Evolutionary conservation across 37 sponge, comb jelly and placozoan species (phyloP).

Genomic region (Bolinopsis microptera): DNA sequence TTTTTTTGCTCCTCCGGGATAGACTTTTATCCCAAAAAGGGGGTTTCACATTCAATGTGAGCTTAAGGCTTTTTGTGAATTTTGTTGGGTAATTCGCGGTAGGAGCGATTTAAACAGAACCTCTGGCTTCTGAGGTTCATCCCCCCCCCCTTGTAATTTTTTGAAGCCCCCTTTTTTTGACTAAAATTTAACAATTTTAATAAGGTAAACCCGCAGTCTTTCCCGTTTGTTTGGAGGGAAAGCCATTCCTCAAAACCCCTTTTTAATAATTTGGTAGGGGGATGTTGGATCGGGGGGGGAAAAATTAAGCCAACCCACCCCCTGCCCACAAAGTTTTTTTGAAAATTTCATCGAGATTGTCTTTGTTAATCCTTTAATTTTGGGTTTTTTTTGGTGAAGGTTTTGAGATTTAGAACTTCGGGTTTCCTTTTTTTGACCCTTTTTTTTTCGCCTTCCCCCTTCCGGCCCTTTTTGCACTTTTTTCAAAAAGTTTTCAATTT

Average conservation of each 20-base stretch:
- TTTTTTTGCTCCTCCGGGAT: constrained; percentile 83
- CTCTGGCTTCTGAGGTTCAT: constrained; percentile 69
- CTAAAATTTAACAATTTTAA: constrained; percentile 76
- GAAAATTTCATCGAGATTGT: background rate
- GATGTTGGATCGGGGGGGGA: constrained; percentile 92
- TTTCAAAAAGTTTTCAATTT: background rate
- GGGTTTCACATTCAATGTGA: constrained; percentile 73
- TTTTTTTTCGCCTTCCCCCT: background rate
- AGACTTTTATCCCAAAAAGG: constrained; percentile 73
- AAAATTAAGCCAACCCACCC: background rate
- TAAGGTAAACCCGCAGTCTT: constrained; percentile 95
- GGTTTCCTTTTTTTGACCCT: background rate
- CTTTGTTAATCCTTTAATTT: background rate
- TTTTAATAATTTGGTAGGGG: constrained; percentile 76
- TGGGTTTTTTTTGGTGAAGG: background rate
- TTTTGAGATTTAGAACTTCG: background rate
- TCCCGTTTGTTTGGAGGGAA: constrained; percentile 95
- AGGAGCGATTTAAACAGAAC: constrained; percentile 85
- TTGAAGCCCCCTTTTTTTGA: constrained; percentile 71
- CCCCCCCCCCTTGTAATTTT: background rate
- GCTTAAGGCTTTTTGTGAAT: constrained; percentile 82
- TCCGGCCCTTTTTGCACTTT: background rate
- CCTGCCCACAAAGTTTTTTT: background rate
- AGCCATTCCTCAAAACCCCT: constrained; percentile 84
- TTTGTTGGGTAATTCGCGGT: constrained; percentile 91